Base-by-base conservation (phyloP, 2,888 invertebrate species). In the Petrophora chlorosata region DNA sequence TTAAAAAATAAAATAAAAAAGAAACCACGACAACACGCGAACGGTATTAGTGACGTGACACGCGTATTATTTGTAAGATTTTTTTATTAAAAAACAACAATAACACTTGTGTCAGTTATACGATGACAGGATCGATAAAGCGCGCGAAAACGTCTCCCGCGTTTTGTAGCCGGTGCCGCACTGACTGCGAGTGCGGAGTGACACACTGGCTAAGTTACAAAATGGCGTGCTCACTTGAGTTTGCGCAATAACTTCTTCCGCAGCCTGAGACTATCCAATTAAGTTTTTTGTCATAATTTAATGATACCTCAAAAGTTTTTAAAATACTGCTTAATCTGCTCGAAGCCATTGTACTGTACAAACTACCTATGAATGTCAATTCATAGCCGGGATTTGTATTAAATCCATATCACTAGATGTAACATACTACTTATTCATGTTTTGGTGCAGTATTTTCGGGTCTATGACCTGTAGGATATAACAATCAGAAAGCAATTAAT, bases 31-130 rank as follows among this genome's bases (percentile, higher is more conserved):
- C 40, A 73, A 78, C 73, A 76, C 69, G 50, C 54, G 65, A 79
- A 75, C 49, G 1, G 15, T 22, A 42, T 65, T 59, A 63, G 48
- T 51, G 44, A 43, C 56, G 54, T 49, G 58, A 66, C 54, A 54
- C 41, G 14, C 53, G 74, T 63, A 74, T 73, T 79, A 76, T 79
- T 77, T 66, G 64, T 72, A 61, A 76, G 73, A 79, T 77, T 83
- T 82, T 79, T 59, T 54, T 45, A n/a, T 59, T 83, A 85, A 83
- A 85, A 83, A 78, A 78, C 70, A 66, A 78, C 75, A 82, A 80
- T 79, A 82, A 82, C 79, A 82, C 73, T 61, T 10, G 44, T 64
- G 61, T 60, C 68, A 44, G 28, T 29, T 34, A 39, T 29, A 42
- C 61, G 59, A 56, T 55, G 50, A 65, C n/a, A n/a, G n/a, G 72